These are phyloP conservation scores for Ptilorrhoa leucosticta DNA, from an alignment of 2,113 vertebrate species.

Conservation along the genomic window DNA sequence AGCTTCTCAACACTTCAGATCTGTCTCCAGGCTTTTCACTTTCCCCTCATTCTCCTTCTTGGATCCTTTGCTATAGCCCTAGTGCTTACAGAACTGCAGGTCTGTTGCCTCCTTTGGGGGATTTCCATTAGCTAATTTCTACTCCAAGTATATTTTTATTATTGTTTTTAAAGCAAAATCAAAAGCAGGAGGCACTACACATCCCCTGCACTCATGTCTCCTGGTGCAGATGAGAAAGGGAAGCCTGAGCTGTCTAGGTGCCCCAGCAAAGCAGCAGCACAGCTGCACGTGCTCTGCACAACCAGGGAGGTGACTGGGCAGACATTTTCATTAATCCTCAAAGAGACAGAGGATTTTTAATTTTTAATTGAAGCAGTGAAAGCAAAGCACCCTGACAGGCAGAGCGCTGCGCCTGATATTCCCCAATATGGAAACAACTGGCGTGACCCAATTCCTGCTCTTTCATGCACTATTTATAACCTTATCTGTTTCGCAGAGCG, in stretches of 20 bases:
- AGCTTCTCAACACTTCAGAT: neutral
- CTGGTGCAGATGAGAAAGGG: accelerated
- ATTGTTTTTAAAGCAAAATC: neutral
- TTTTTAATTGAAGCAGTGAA: conserved; percentile 29
- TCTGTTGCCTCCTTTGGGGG: neutral
- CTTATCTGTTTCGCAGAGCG: conserved; percentile 27
- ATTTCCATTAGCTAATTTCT: neutral
- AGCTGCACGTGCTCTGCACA: neutral
- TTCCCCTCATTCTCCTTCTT: neutral
- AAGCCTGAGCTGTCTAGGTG: neutral
- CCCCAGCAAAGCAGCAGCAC: neutral
- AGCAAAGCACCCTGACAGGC: neutral
- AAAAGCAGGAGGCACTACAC: neutral
- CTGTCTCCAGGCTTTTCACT: neutral
- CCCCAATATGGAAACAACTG: conserved; percentile 57
- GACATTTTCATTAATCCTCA: neutral
- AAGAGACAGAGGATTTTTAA: neutral
- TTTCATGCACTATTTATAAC: conserved; percentile 73
- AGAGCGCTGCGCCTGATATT: neutral
- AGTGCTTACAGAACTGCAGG: neutral
- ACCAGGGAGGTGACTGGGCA: neutral
- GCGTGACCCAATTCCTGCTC: conserved; percentile 58
- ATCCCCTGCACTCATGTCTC: neutral
- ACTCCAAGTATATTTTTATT: neutral
- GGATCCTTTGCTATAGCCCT: neutral